phyloP scores from a whole-genome alignment of 2,113 vertebrate species.

The Gadus macrocephalus region DNA sequence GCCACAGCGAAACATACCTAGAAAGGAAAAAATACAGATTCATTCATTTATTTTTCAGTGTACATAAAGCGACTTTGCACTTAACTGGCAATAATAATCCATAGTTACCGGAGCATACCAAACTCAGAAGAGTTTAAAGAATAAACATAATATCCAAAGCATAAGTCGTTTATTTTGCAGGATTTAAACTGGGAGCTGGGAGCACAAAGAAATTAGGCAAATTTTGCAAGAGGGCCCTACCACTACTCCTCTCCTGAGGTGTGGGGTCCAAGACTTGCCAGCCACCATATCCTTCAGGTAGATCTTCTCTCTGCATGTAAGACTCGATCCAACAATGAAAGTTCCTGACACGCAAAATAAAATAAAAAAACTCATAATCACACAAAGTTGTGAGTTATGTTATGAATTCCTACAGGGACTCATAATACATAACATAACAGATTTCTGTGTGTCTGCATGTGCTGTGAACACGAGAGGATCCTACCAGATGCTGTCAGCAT shows the following conservation, averaged over 20 bases:
- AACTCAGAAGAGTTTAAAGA: no score
- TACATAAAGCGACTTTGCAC: no score
- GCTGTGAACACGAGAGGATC: slow-evolving; percentile 14
- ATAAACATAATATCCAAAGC: no score
- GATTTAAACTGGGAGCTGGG: no score
- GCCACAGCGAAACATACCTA: slow-evolving; percentile 73
- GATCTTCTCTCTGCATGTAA: slow-evolving; percentile 84
- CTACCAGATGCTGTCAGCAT: slow-evolving; percentile 78
- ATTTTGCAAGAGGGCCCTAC: slow-evolving; percentile 57
- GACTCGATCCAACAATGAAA: slow-evolving; percentile 96
- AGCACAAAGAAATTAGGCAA: not conserved
- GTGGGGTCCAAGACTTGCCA: slow-evolving; percentile 96
- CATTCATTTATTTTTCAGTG: no score
- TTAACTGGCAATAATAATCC: no score
- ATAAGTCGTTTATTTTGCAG: no score
- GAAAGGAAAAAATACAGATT: not conserved
- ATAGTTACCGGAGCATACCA: no score
- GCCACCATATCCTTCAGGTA: slow-evolving; percentile 75
- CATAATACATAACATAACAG: not conserved
- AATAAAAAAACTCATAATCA: no score
- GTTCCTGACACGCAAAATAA: slow-evolving; percentile 74
- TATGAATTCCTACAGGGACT: no score
- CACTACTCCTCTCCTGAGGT: slow-evolving; percentile 88
- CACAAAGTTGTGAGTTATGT: not conserved
- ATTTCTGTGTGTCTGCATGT: not conserved